Evolutionary conservation across 2,888 invertebrate genomes (phyloP).

Genomic region (Serripes groenlandicus): DNA sequence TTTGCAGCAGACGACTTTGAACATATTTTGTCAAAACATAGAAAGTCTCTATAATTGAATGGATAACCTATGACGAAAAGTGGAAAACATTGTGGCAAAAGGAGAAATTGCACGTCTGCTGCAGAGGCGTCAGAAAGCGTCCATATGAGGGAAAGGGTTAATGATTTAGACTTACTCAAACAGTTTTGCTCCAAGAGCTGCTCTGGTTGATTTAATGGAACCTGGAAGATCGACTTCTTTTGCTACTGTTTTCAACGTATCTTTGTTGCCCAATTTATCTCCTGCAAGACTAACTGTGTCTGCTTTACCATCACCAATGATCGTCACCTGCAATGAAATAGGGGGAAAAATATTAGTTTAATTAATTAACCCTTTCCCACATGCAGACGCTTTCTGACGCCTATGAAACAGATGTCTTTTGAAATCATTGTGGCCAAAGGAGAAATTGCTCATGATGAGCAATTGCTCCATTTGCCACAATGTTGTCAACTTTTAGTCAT

Average conservation of each 20-base stretch:
- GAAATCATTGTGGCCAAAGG: neutral
- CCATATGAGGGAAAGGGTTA: too few relatives aligned
- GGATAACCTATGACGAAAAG: too few relatives aligned
- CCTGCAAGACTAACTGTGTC: constrained; percentile 78
- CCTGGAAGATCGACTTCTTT: constrained; percentile 70
- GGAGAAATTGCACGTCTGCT: too few relatives aligned
- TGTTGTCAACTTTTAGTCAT: too few relatives aligned
- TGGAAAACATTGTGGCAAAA: too few relatives aligned
- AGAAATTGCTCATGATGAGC: neutral
- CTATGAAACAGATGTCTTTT: neutral
- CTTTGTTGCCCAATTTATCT: constrained; percentile 78
- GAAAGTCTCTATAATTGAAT: too few relatives aligned
- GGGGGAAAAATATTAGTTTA: too few relatives aligned
- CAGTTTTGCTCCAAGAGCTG: constrained; percentile 77
- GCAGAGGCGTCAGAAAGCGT: too few relatives aligned
- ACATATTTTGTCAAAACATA: too few relatives aligned
- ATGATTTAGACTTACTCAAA: constrained; percentile 81
- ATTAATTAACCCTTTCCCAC: too few relatives aligned
- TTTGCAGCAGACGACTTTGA: too few relatives aligned
- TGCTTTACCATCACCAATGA: constrained; percentile 81
- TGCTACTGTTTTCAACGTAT: constrained; percentile 75
- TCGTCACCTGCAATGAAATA: constrained; percentile 74
- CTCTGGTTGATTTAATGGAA: constrained; percentile 72
- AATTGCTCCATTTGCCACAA: neutral
- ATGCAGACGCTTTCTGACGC: too few relatives aligned